These are phyloP conservation scores for Connochaetes taurinus DNA, from an alignment of 2,113 vertebrate genomes.

Conservation along the genomic window DNA sequence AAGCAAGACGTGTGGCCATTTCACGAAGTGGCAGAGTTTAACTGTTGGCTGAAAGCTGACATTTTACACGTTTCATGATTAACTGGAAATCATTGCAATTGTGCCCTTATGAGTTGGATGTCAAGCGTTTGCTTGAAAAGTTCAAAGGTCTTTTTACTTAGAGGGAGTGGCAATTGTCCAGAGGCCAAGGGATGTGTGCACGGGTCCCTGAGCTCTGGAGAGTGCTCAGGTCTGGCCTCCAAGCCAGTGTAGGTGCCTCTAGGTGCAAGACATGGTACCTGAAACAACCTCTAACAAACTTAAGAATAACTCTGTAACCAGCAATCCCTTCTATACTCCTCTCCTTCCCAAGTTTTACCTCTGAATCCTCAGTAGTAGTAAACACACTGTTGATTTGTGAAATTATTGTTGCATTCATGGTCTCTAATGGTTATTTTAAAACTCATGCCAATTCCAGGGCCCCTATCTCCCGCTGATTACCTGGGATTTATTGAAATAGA, in stretches of 20 bases:
- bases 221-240: neutral
- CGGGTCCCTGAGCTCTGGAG: neutral
- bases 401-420: neutral
- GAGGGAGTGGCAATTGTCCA: neutral
- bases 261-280: neutral
- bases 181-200: neutral
- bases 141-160: slow-evolving; percentile 59
- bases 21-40: slow-evolving; percentile 58
- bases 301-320: neutral
- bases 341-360: neutral
- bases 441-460: neutral
- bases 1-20: slow-evolving; percentile 74
- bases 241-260: neutral
- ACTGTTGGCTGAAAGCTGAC: slow-evolving; percentile 58
- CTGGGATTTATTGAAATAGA: neutral
- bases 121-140: neutral
- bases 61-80: slow-evolving; percentile 61
- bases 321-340: neutral
- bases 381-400: neutral
- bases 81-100: slow-evolving; percentile 63
- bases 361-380: neutral
- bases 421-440: neutral
- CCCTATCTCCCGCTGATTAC: neutral
- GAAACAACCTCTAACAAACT: neutral
- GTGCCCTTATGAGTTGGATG: slow-evolving; percentile 52